Evolutionary conservation across 2,888 invertebrate species (phyloP), one percentile per base, ranked within the genome.

Genomic region (Agrochola circellaris): DNA sequence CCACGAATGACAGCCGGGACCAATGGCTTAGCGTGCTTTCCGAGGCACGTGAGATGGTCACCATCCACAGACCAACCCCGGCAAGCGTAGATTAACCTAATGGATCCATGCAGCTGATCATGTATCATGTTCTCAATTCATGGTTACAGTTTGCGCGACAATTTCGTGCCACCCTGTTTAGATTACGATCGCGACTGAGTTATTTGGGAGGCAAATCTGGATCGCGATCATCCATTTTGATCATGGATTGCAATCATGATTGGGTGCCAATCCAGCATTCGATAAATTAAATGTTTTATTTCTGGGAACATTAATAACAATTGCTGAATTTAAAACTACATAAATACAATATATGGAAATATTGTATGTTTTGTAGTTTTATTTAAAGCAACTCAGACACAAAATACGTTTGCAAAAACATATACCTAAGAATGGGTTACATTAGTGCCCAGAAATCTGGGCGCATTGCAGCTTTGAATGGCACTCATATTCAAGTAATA

Each of bases 401-500:
- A 9, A 30, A 30, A 51, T 9, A 34, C 8, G 9, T 34, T 17
- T 51, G 23, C 23, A 42, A 62, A 48, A 68, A 54, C 15, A 38
- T 20, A n/a, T 26, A 38, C 2, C 30, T 51, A 13, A 26, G 7
- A 74, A 60, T 13, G 75, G 34, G 51, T 51, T 34, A 38, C 45
- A 23, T 15, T 75, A 42, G 45, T 66, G 30, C 45, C 34, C 1
- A 62, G 23, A 42, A 42, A 30, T 30, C 23, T 23, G 30, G 23
- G 15, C 60, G 54, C 51, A 30, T 3, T 80, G 15, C 26, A n/a
- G 38, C 23, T 42, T 54, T 54, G 34, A 68, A 68, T 60, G 58
- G 64, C 64, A 11, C 42, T 64, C 51, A 68, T 64, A 42, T 58
- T 51, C 54, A 54, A 78, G 34, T 77, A 77, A 82, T 77, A 48